Base-by-base conservation (phyloP, 2,888 invertebrate genomes). In the Colletes collaris region DNA sequence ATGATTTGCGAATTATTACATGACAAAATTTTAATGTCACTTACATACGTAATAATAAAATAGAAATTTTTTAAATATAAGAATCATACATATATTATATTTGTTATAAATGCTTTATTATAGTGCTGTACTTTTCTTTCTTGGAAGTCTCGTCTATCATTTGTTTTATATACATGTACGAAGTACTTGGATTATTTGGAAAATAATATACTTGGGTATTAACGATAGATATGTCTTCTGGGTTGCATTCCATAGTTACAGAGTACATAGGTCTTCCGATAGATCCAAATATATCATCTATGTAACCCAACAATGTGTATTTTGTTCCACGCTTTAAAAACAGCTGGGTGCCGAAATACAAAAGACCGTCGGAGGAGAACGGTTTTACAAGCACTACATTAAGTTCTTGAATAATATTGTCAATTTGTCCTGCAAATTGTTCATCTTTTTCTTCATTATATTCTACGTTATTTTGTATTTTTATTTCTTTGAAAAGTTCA, bases 211-310 rank as follows among this genome's bases (percentile, higher is more conserved):
- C 78, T 27, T 67, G 6, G 19, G 60, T 50, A 59, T 78, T 66
- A 40, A 63, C 59, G 56, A 66, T 56, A 13, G 69, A 63, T 16
- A 60, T 19, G 58, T 56, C 11, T 16, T 5, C 49, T 49, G 55
- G 8, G 8, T 77, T 46, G 13, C 16, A 40, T 8, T 40, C 55
- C n/a, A 79, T 56, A 27, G 7, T 13, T 19, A 80, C 68, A 5
- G 76, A 78, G 52, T 87, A 87, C 71, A 80, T 79, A 46, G 87
- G 82, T 52, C 75, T 72, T 6, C n/a, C 53, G 44, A 85, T 56
- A n/a, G 78, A 65, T 27, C 81, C 83, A 72, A 87, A 84, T 64
- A 85, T 75, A 68, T 87, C 87, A 27, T 87, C 81, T 44, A 87
- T 78, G 5, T 75, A 58, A 8, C 87, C 83, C 16, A 87, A 40